Evolutionary conservation across 2,888 invertebrate species (phyloP).

Genomic region (Julus scandinavius): DNA sequence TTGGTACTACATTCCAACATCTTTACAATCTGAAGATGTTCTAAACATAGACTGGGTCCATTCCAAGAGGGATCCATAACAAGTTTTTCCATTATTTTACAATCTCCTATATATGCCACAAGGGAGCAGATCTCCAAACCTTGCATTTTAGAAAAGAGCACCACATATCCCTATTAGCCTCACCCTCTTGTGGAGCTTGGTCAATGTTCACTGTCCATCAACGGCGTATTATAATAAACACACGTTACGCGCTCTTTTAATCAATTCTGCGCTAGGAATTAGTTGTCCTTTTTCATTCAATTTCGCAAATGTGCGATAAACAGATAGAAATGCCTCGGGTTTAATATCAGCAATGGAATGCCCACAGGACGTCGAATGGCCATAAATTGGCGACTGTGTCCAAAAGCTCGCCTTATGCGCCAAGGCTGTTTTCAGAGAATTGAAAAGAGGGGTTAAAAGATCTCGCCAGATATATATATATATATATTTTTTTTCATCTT

Average conservation of each 20-base stretch:
- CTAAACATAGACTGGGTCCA: no score
- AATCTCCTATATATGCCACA: no score
- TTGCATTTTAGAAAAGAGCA: neutral
- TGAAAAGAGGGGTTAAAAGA: slow-evolving; percentile 39
- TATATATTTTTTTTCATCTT: slow-evolving; percentile 3
- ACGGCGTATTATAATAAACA: neutral
- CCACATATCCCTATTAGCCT: neutral
- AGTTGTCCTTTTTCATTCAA: neutral
- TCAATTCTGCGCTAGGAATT: neutral
- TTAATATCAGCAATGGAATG: slow-evolving; percentile 21
- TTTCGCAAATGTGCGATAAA: neutral
- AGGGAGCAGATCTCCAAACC: no score
- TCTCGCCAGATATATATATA: slow-evolving; percentile 34
- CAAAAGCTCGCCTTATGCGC: neutral
- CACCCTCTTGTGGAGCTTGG: neutral
- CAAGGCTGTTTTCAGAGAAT: neutral
- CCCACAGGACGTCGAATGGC: neutral
- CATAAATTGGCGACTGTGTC: slow-evolving; percentile 35
- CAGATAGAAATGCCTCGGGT: slow-evolving; percentile 1
- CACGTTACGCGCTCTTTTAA: neutral
- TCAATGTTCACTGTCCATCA: neutral
- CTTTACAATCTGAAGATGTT: no score
- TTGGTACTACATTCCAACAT: no score
- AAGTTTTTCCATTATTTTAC: no score
- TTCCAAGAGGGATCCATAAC: no score